Evolutionary conservation across 2,113 vertebrate genomes (phyloP), one percentile per base, ranked within the genome.

Genomic region (Sinocyclocheilus anshuiensis): DNA sequence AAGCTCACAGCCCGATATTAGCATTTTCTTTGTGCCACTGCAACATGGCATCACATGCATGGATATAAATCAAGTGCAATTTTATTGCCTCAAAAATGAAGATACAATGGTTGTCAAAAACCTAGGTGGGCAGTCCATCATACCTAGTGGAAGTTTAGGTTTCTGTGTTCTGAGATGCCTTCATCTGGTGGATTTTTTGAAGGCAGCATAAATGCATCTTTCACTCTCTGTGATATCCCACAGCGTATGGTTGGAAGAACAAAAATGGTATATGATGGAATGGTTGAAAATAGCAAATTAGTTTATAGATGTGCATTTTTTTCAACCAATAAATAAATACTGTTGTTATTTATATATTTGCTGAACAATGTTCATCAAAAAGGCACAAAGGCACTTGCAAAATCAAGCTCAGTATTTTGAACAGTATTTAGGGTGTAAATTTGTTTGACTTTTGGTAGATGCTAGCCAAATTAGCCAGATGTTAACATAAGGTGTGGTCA

Each of bases 11-110:
- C 39, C 67, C 63, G n/a, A 86, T 39, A 86, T 86, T 88, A 81
- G 87, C 87, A 88, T 81, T 89, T 86, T 61, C 53, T 79, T 76
- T 88, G 81, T 88, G 80, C 75, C 87, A 75, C 63, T 79, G 65
- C 82, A 79, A 63, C 63, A 76, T 86, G 81, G 87, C 87, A 86
- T 85, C 50, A 78, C 48, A 83, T 42, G 45, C 69, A 88, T 20
- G 55, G 65, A 86, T 86, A 76, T 76, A 86, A 84, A 88, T 83
- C 8, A 53, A 24, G 16, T n/a, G 45, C 72, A 75, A 24, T 45
- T 42, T n/a, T 74, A 45, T 15, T 75, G 11, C 0, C 24, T 45
- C 20, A n/a, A 45, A 45, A 75, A 42, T 75, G 0, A 24, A 45
- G 11, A n/a, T 11, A n/a, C 42, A 36, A 72, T 11, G 36, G 18